Evolutionary conservation across 1,140 invertebrate species (phyloP).

Genomic region (Ridgeia piscesae): DNA sequence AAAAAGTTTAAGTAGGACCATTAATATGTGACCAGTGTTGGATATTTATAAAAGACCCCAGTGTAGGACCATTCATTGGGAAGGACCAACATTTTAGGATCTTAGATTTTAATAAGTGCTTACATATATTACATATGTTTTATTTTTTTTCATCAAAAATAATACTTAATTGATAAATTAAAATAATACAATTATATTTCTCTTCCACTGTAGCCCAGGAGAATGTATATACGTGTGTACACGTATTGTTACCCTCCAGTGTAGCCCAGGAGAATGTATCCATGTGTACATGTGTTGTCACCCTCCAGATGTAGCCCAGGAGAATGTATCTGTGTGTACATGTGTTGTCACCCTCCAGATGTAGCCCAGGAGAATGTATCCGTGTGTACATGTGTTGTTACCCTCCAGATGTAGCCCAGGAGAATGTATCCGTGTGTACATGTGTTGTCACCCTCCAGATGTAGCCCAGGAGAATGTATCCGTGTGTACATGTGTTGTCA

Average conservation of each 20-base stretch:
- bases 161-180: no score
- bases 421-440: not conserved
- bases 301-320: slow-evolving; percentile 35
- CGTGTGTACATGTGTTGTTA: not conserved
- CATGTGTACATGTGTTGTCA: not conserved
- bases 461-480: slow-evolving; percentile 15
- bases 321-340: not conserved
- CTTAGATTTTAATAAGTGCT: no score
- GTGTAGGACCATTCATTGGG: not conserved
- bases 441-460: slow-evolving; percentile 32
- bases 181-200: no score
- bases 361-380: slow-evolving; percentile 15
- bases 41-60: no score
- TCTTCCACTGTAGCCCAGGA: no score
- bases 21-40: no score
- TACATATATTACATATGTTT: no score
- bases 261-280: not conserved
- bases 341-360: slow-evolving; percentile 32
- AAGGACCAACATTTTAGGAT: no score
- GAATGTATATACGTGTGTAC: not conserved
- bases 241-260: slow-evolving; percentile 28
- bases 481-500: not conserved
- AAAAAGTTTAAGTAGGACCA: no score
- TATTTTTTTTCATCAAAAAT: no score
- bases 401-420: slow-evolving; percentile 35